phyloP scores from a whole-genome alignment of 2,797 vertebrate species.

The Vespertilio murinus region DNA sequence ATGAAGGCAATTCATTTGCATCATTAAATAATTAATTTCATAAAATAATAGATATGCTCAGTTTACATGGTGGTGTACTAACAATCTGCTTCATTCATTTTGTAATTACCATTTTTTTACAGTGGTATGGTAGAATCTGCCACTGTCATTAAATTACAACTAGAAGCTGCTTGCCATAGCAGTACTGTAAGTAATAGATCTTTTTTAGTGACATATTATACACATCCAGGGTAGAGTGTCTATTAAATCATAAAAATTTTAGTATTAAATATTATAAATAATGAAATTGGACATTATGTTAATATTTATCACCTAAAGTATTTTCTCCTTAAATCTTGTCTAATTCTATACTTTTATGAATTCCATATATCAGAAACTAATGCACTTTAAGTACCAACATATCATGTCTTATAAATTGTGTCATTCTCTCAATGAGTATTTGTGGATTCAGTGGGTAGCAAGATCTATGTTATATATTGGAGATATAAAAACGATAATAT shows the following conservation, averaged over 20 bases:
- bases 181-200: neutral
- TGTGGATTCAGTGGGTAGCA: neutral
- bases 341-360: neutral
- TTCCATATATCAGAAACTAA: neutral
- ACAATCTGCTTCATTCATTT: constrained; percentile 56
- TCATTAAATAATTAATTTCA: constrained; percentile 44
- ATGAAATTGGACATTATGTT: neutral
- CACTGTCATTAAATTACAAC: neutral
- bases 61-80: neutral
- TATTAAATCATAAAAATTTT: neutral
- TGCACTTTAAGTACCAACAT: neutral
- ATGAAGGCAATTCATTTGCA: neutral
- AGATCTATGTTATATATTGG: neutral
- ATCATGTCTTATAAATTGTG: neutral
- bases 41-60: constrained; percentile 41
- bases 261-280: neutral
- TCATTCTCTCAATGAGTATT: neutral
- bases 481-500: neutral
- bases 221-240: neutral
- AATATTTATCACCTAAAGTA: neutral
- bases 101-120: constrained; percentile 58
- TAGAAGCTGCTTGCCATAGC: neutral
- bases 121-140: constrained; percentile 33
- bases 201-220: neutral
- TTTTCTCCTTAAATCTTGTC: neutral